Evolutionary conservation across 2,888 invertebrate genomes (phyloP), one percentile per base, ranked within the genome.

Genomic region (Cerceris ruficornis): DNA sequence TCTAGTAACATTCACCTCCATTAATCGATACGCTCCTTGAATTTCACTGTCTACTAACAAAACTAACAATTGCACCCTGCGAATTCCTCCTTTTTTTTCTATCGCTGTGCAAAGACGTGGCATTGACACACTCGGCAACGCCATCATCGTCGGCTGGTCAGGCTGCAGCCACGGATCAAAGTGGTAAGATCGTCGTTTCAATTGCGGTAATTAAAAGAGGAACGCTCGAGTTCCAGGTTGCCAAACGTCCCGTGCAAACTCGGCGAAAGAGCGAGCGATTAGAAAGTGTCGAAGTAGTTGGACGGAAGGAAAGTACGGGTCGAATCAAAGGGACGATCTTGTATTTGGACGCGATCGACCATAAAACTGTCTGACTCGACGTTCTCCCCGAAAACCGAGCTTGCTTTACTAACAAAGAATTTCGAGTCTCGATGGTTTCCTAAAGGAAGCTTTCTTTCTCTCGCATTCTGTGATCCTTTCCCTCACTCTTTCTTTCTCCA

Each of bases 71-170:
- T 64, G n/a, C 69, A 67, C 42, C 64, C 69, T 57, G 74, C 60
- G 52, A 80, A 67, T 66, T 69, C 70, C 69, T 70, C 68, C 72
- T 82, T 52, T 79, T 64, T 73, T 80, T 71, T 75, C 78, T n/a
- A n/a, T 67, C 82, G 81, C 80, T 82, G 81, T 81, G 28, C 68
- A 71, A 84, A 91, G 91, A 88, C 80, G 90, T 91, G 81, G 89
- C 87, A 72, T 82, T 90, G 83, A 86, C 88, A 50, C 87, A 88
- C 69, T 83, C 90, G 69, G 88, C 88, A 71, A 91, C 90, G 11
- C 90, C 91, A 59, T 87, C 91, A 64, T 87, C 90, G 73, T 88
- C 88, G 70, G 86, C 88, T 66, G 90, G 86, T 72, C 85, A 87
- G 77, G 84, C 85, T 73, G 83, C 87, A 72, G 83, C 88, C 67